Evolutionary conservation across 2,113 vertebrate genomes (phyloP).

Genomic region (Pardalotus punctatus): DNA sequence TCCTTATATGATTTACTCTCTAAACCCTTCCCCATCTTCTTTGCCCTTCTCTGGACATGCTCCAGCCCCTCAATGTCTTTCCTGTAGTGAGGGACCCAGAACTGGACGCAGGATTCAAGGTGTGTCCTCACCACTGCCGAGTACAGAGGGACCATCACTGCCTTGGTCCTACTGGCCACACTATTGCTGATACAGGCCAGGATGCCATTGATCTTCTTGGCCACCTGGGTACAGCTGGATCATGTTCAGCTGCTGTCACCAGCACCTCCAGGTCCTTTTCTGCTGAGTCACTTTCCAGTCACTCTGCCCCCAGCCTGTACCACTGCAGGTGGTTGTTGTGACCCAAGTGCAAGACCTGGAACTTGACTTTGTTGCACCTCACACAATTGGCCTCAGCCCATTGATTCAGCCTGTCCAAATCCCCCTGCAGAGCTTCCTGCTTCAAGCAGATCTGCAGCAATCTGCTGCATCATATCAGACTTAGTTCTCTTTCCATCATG

Average conservation of each 20-base stretch:
- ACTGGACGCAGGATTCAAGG: accelerated
- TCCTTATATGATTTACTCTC: background rate
- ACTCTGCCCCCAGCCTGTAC: background rate
- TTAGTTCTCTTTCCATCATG: background rate
- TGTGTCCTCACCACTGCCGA: accelerated
- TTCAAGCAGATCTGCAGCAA: background rate
- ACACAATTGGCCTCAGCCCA: accelerated
- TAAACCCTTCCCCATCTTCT: background rate
- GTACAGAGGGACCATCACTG: accelerated
- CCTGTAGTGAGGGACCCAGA: background rate
- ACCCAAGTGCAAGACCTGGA: background rate
- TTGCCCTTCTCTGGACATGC: accelerated
- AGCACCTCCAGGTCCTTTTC: background rate
- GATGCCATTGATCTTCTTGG: background rate
- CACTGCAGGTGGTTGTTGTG: too few relatives aligned
- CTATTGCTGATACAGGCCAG: accelerated
- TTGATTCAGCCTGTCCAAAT: background rate
- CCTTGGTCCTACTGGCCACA: background rate
- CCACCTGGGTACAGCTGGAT: background rate
- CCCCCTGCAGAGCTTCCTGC: background rate
- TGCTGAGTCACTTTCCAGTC: accelerated
- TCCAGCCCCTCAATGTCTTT: background rate
- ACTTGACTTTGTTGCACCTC: background rate
- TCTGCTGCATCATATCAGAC: background rate
- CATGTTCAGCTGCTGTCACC: background rate